Conservation (phyloP, 1,140 invertebrate species). For the Nomia melanderi region DNA sequence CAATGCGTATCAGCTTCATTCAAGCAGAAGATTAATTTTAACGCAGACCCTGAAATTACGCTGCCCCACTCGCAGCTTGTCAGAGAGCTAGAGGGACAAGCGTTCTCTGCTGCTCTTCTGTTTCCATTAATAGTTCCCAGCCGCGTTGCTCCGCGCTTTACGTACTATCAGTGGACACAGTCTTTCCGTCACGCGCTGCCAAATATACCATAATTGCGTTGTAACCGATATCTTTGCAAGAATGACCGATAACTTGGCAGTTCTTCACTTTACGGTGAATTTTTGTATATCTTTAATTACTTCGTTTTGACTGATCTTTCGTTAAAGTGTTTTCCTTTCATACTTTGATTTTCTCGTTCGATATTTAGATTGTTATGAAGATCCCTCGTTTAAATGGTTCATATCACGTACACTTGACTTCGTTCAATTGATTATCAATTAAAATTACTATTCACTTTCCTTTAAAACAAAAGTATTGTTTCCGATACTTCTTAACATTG, state of each 20-base stretch:
- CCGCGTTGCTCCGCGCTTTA: conserved; percentile 21
- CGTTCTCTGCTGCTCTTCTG: conserved; percentile 26
- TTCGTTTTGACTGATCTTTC: neutral
- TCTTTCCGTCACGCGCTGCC: conserved; percentile 13
- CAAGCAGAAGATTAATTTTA: conserved; percentile 52
- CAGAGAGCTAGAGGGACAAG: conserved; percentile 16
- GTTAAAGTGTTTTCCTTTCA: too few relatives aligned
- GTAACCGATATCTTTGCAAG: neutral
- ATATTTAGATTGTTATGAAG: too few relatives aligned
- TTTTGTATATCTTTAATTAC: neutral
- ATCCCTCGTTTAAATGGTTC: too few relatives aligned
- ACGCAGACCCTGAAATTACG: conserved; percentile 52
- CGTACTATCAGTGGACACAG: conserved; percentile 24
- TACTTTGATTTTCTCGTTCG: too few relatives aligned
- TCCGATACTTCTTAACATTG: too few relatives aligned
- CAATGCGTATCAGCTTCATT: conserved; percentile 28
- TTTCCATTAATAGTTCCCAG: conserved; percentile 59
- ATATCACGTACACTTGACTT: too few relatives aligned
- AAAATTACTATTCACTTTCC: too few relatives aligned
- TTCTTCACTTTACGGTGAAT: neutral
- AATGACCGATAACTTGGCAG: neutral
- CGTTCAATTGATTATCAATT: too few relatives aligned
- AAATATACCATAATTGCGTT: conserved; percentile 17
- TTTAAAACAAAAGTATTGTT: too few relatives aligned
- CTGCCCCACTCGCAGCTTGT: conserved; percentile 27